Evolutionary conservation across 2,888 invertebrate species (phyloP).

Genomic region (Melangyna quadrimaculata): DNA sequence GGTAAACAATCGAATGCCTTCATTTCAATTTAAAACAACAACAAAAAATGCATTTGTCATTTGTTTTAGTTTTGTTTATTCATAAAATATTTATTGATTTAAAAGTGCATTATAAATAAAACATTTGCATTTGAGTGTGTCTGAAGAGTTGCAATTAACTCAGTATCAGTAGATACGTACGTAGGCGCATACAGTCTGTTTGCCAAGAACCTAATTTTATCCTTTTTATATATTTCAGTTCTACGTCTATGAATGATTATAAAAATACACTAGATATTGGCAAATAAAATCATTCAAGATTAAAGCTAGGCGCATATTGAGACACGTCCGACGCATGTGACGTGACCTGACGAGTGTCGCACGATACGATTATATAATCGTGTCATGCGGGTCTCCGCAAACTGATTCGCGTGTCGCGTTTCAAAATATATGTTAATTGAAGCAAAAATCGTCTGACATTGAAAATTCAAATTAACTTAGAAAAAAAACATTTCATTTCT

Average conservation of each 20-base stretch:
- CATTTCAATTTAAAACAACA: background rate
- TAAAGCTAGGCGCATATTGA: too few species aligned
- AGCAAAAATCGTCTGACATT: too few species aligned
- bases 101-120: conserved; percentile 19
- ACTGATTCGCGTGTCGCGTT: too few species aligned
- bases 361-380: too few species aligned
- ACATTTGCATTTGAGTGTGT: background rate
- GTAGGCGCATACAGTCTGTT: background rate
- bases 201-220: conserved; percentile 13
- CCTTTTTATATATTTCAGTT: background rate
- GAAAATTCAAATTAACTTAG: too few species aligned
- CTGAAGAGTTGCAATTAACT: background rate
- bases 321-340: too few species aligned
- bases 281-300: background rate
- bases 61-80: background rate
- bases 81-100: background rate
- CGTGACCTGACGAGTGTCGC: too few species aligned
- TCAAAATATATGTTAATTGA: too few species aligned
- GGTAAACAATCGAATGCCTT: background rate
- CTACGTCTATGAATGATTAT: background rate
- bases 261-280: background rate
- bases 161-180: background rate
- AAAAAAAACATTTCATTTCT: too few species aligned
- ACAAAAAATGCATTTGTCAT: background rate
- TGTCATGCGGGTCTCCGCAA: too few species aligned